phyloP scores from a whole-genome alignment of 1,140 invertebrate species.

The Hetaerina americana region DNA sequence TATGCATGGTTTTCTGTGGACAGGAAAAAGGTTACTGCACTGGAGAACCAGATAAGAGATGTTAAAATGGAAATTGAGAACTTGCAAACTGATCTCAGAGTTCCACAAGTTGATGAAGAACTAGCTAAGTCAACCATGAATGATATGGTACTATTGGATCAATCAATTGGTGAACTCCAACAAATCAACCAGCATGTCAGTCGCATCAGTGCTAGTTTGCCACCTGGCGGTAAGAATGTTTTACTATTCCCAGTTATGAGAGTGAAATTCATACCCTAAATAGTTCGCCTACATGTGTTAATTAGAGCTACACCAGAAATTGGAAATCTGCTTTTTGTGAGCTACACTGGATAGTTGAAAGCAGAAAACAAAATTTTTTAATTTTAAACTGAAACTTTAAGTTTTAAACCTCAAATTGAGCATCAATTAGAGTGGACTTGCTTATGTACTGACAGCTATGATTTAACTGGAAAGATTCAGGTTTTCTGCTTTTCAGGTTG shows the following conservation, averaged over 20 bases:
- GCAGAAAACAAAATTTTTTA: neutral
- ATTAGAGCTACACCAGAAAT: too few relatives aligned
- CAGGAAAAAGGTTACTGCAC: slow-evolving; percentile 24
- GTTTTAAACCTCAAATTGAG: too few relatives aligned
- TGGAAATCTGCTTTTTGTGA: too few relatives aligned
- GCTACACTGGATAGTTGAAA: too few relatives aligned
- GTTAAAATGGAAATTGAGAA: slow-evolving; percentile 31
- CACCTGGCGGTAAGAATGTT: slow-evolving; percentile 25
- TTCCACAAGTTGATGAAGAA: slow-evolving; percentile 41
- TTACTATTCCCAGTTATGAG: too few relatives aligned
- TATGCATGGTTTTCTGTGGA: slow-evolving; percentile 10
- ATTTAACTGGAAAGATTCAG: too few relatives aligned
- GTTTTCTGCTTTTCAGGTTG: too few relatives aligned
- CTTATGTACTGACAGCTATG: too few relatives aligned
- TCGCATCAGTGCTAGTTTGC: slow-evolving; percentile 29
- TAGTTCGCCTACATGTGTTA: too few relatives aligned
- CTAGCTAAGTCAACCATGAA: slow-evolving; percentile 42
- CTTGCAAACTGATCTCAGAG: slow-evolving; percentile 32
- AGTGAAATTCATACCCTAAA: too few relatives aligned
- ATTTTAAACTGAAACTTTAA: too few relatives aligned
- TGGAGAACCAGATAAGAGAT: slow-evolving; percentile 24
- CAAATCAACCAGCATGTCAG: slow-evolving; percentile 28
- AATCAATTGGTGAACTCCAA: slow-evolving; percentile 41
- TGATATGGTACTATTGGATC: slow-evolving; percentile 52
- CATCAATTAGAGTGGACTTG: too few relatives aligned